Evolutionary conservation across 2,797 vertebrate genomes (phyloP).

Genomic region (Phataginus tricuspis): DNA sequence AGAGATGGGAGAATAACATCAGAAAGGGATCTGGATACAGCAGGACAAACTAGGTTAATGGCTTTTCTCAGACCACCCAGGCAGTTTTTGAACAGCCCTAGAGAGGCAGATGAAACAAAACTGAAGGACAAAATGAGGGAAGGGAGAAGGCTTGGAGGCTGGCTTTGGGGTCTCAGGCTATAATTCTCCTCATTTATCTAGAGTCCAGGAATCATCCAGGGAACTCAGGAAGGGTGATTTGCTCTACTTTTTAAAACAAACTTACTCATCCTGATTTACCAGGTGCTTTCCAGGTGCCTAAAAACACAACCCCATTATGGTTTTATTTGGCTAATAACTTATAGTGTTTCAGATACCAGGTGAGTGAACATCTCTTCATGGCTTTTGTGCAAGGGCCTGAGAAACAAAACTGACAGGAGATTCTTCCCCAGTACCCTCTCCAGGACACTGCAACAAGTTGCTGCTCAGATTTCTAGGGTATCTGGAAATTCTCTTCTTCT

Average conservation of each 20-base stretch:
- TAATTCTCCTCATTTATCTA: neutral
- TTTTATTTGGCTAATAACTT: neutral
- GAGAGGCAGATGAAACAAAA: neutral
- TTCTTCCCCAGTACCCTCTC: neutral
- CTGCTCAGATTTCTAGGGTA: neutral
- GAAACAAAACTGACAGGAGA: neutral
- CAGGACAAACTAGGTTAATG: neutral
- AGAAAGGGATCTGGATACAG: neutral
- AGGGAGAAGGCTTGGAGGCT: neutral
- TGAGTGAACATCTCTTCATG: neutral
- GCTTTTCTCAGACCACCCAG: neutral
- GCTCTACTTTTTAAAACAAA: slow-evolving; percentile 9
- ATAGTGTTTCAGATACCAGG: neutral
- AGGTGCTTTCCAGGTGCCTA: neutral
- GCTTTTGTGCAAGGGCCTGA: neutral
- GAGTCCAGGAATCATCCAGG: neutral
- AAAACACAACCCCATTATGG: neutral
- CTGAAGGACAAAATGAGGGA: neutral
- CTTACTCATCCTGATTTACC: neutral
- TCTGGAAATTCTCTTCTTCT: neutral
- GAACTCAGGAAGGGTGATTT: neutral
- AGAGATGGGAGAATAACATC: neutral
- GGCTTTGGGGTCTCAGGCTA: neutral
- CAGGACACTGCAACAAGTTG: neutral
- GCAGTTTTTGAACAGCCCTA: neutral